Percentiles rank a stretch among this genome's conserved stretches.
These are phyloP conservation scores for Cirrhinus molitorella DNA, from an alignment of 2,797 vertebrate genomes.

Conservation along the genomic window DNA sequence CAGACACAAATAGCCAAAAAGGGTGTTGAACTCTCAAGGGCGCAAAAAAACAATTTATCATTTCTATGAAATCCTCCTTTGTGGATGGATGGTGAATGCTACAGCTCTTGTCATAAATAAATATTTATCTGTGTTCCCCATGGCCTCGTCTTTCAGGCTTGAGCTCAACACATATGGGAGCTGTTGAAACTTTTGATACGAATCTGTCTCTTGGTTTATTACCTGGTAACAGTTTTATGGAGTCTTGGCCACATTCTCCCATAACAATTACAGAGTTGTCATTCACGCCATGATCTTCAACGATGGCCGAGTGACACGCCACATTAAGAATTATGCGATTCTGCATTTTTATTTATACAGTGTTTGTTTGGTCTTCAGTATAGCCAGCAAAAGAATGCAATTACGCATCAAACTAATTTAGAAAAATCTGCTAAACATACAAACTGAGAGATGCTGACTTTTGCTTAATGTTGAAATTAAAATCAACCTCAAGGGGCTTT, in stretches of 20 bases:
- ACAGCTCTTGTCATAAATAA: constrained; percentile 48
- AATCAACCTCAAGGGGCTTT: constrained; percentile 30
- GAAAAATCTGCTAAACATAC: constrained; percentile 9
- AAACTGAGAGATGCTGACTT: neutral
- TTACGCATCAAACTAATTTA: constrained; percentile 26
- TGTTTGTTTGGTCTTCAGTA: constrained; percentile 3
- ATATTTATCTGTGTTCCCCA: constrained; percentile 30
- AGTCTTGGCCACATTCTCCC: constrained; percentile 42
- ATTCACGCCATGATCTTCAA: constrained; percentile 43
- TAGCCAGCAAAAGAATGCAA: neutral
- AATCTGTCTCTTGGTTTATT: constrained; percentile 55
- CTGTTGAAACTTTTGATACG: constrained; percentile 56
- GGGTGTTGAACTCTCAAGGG: constrained; percentile 32
- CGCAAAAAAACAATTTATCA: constrained; percentile 24
- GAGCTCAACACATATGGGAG: constrained; percentile 26
- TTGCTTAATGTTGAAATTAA: constrained; percentile 25
- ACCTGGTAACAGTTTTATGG: constrained; percentile 37
- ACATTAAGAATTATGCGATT: constrained; percentile 15
- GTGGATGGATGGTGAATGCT: constrained; percentile 37
- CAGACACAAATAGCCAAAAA: constrained; percentile 14
- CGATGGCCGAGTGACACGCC: neutral
- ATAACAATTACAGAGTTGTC: constrained; percentile 54
- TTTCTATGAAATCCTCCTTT: constrained; percentile 27
- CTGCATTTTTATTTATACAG: neutral
- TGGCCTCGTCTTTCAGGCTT: constrained; percentile 25